Conservation (phyloP, 2,113 vertebrate species). For the Rhinolophus ferrumequinum region DNA sequence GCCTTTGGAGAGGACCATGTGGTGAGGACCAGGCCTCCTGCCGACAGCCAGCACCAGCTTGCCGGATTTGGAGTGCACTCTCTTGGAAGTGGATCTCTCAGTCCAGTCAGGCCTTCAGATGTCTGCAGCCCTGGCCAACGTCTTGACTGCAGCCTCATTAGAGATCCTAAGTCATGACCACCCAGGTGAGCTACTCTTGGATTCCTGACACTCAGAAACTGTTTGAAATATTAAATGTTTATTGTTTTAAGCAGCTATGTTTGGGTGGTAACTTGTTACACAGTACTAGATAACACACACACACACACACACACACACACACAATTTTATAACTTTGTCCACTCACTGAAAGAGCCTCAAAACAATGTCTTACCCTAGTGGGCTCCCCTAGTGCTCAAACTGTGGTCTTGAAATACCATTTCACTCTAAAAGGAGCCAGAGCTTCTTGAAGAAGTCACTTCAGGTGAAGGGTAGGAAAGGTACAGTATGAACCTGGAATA, state of each 20-base stretch:
- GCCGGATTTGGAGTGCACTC: neutral
- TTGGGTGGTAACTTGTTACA: neutral
- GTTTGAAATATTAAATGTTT: neutral
- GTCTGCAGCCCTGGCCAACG: neutral
- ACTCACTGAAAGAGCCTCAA: neutral
- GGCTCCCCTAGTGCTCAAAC: neutral
- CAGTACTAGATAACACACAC: neutral
- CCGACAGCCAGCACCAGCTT: neutral
- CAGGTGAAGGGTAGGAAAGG: neutral
- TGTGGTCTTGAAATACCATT: neutral
- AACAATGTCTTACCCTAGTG: neutral
- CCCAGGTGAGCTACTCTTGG: neutral
- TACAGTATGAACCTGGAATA: neutral
- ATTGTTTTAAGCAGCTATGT: neutral
- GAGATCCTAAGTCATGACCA: neutral
- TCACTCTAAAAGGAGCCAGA: constrained; percentile 12
- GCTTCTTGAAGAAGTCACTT: neutral
- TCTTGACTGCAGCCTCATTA: neutral
- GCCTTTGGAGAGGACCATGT: neutral
- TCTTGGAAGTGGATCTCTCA: neutral
- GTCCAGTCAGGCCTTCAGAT: neutral
- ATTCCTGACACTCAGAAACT: neutral
- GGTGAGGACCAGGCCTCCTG: neutral
- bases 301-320: neutral
- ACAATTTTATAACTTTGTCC: neutral